A percentile compares a stretch with the other conserved stretches of the same genome.
Conservation (phyloP, 2,888 invertebrate genomes). For the Seira sanloemensis region DNA sequence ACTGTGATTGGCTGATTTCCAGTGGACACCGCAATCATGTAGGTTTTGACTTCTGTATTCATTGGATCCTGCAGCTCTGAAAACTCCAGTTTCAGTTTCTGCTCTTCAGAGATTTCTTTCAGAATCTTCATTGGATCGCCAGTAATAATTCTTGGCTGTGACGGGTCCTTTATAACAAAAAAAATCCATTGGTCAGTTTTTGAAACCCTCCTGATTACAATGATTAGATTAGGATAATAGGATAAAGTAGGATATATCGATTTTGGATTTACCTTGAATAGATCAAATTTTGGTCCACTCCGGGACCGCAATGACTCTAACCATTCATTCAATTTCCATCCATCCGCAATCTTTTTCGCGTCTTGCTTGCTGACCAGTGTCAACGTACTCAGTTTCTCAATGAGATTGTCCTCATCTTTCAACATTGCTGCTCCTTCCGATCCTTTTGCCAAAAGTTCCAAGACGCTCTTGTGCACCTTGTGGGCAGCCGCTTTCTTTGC, state of each 20-base stretch:
- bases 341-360: slow-evolving; percentile 46
- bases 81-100: slow-evolving; percentile 68
- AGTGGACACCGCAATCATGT: slow-evolving; percentile 50
- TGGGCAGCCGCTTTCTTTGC: slow-evolving; percentile 71
- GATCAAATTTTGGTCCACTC: slow-evolving; percentile 49
- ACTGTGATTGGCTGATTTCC: slow-evolving; percentile 64
- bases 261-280: slow-evolving; percentile 37
- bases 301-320: slow-evolving; percentile 28
- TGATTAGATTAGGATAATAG: no score
- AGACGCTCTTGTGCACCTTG: slow-evolving; percentile 65
- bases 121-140: slow-evolving; percentile 56
- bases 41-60: slow-evolving; percentile 49
- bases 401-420: slow-evolving; percentile 54
- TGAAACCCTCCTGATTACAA: no score
- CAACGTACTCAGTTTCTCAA: slow-evolving; percentile 46
- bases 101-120: slow-evolving; percentile 67
- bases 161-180: not conserved
- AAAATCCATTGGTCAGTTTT: no score
- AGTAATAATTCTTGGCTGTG: not conserved
- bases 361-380: slow-evolving; percentile 48
- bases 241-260: not conserved
- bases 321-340: slow-evolving; percentile 49
- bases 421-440: slow-evolving; percentile 31
- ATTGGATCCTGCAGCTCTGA: slow-evolving; percentile 57
- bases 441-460: slow-evolving; percentile 51